phyloP scores from a whole-genome alignment of 2,797 vertebrate genomes.

The Alauda arvensis region DNA sequence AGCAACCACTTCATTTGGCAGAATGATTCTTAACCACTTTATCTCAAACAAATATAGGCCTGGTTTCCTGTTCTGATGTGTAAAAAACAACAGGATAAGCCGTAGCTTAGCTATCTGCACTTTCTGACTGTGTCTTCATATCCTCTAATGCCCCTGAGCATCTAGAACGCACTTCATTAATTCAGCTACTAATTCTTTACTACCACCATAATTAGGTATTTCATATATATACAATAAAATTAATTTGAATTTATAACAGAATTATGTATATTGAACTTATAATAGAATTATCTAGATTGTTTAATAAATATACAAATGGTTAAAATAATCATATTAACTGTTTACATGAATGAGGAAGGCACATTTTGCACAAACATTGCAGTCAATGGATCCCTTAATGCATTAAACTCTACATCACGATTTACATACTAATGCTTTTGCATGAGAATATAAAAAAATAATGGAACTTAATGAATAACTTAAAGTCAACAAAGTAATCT shows the following conservation, averaged over 20 bases:
- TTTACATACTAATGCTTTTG: background rate
- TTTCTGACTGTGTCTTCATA: background rate
- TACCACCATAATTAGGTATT: background rate
- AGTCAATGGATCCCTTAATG: background rate
- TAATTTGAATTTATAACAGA: background rate
- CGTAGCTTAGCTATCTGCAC: background rate
- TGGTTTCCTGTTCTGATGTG: background rate
- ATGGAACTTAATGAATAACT: conserved; percentile 1
- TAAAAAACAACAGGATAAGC: background rate
- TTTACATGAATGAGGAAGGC: background rate
- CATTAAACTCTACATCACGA: background rate
- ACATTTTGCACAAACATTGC: background rate
- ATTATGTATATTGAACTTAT: background rate
- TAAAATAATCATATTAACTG: conserved; percentile 22
- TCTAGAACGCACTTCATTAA: background rate
- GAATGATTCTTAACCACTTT: background rate
- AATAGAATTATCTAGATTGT: background rate
- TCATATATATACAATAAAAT: background rate
- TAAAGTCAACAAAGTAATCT: background rate
- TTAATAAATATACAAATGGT: background rate
- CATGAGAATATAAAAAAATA: background rate
- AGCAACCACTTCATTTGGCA: rapidly evolving
- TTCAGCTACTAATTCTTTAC: background rate
- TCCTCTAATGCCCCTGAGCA: background rate
- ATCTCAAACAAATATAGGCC: background rate